Base-by-base conservation (phyloP, 2,888 invertebrate genomes). In the Drosophila picticornis region DNA sequence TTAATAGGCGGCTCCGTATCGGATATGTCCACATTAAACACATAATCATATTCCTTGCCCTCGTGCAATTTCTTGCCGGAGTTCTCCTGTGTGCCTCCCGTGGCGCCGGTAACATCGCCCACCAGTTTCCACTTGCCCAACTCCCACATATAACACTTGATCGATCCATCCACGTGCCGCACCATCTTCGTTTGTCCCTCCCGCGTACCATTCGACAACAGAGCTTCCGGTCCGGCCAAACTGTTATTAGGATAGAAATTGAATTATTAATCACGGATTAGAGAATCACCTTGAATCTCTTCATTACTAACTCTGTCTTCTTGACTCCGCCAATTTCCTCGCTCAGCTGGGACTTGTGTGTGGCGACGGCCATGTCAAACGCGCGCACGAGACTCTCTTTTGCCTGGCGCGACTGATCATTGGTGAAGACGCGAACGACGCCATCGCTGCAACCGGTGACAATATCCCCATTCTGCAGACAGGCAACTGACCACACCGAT, bases 11-110 rank as follows among this genome's bases (percentile, higher is more conserved):
- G 97, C 56, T 95, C 95, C 1, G 97, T 97, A 90, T 98, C 98
- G 90, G 98, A 97, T 64, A 99, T 96, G 88, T 99, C 99, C n/a
- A 99, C 98, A 79, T 96, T 96, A 93, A 99, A 99, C 34, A 99
- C 98, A 93, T 95, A 99, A 94, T 99, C 99, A 91, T 98, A 99
- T 90, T 97, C 96, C 76, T 97, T 96, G 82, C 99, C 99, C 91
- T 98, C 96, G 91, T 95, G 95, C 88, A 97, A 94, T 9, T 96
- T 96, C 93, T 97, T 98, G 31, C 96, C 97, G 0, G 95, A 95
- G 0, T 94, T 94, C 6, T 93, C 93, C 79, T 96, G 95, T 0
- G 94, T 94, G 4, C 96, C 95, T 0, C 95, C 96, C 19, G 95
- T 94, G 11, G 95, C 95, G 0, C 99, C 98, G 90, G 97, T 95